Evolutionary conservation across 2,888 invertebrate genomes (phyloP), one percentile per base, ranked within the genome.

Genomic region (Tachystola acroxantha): DNA sequence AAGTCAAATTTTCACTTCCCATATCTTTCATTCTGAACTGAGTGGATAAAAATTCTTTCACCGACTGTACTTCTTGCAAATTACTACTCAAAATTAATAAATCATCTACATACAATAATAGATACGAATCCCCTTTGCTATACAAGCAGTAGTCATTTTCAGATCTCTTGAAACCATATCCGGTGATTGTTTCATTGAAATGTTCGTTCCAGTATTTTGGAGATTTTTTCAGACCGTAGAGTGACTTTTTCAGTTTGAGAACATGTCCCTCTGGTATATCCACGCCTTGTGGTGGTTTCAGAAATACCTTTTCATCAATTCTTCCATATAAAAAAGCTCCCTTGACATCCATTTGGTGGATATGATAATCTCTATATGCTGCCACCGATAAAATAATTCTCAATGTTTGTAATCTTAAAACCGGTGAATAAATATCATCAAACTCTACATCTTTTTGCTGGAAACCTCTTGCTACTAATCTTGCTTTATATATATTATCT

Each of bases 21-120:
- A n/a, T n/a, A n/a, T n/a, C n/a, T n/a, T n/a, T n/a, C n/a, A n/a
- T n/a, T n/a, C n/a, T n/a, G n/a, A n/a, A n/a, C n/a, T n/a, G n/a
- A n/a, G n/a, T n/a, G n/a, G n/a, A n/a, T n/a, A n/a, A n/a, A n/a
- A n/a, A n/a, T n/a, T n/a, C n/a, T n/a, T n/a, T n/a, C n/a, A n/a
- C n/a, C n/a, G n/a, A n/a, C n/a, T n/a, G n/a, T n/a, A n/a, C n/a
- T n/a, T n/a, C n/a, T n/a, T n/a, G n/a, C n/a, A n/a, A n/a, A n/a
- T n/a, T n/a, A n/a, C n/a, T n/a, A n/a, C n/a, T n/a, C n/a, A n/a
- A n/a, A n/a, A n/a, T n/a, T n/a, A n/a, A n/a, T n/a, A n/a, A 16
- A 33, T 49, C 48, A 35, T 49, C 49, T 1, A 49, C 46, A 40
- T 40, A 46, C 12, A 46, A 24, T n/a, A 48, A 24, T 34, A 46